Evolutionary conservation across 2,888 invertebrate species (phyloP).

Genomic region (Dichetophora obliterata): DNA sequence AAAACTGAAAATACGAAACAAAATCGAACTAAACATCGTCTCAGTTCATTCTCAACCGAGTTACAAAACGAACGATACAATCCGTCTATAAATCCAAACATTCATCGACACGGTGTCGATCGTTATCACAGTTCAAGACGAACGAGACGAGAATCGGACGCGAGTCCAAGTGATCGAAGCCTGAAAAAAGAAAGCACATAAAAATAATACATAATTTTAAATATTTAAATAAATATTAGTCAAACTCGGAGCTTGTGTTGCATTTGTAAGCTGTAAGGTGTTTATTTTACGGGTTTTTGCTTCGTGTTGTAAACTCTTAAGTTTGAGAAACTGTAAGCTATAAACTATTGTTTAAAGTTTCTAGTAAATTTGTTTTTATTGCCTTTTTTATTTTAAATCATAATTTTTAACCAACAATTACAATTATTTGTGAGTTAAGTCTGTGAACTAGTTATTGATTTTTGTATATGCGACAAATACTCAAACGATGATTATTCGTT

Average conservation of each 20-base stretch:
- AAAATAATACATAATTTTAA: not conserved
- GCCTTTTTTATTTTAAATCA: not conserved
- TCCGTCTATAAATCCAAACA: not conserved
- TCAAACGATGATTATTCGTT: not conserved
- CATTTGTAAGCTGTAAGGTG: not conserved
- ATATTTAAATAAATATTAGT: constrained; percentile 10
- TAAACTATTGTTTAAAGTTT: too few species aligned
- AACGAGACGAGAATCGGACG: not conserved
- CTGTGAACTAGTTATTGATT: not conserved
- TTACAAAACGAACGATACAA: constrained; percentile 13
- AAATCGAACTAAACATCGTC: constrained; percentile 20
- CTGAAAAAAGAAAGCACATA: not conserved
- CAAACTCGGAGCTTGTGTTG: not conserved
- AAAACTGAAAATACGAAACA: not conserved
- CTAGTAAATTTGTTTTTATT: not conserved
- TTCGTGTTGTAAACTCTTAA: too few species aligned
- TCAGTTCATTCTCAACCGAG: constrained; percentile 33
- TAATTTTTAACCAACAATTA: not conserved
- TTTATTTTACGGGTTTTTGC: not conserved
- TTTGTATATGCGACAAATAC: not conserved
- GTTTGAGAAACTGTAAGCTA: not conserved
- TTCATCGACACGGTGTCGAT: constrained; percentile 23
- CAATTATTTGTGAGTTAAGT: not conserved
- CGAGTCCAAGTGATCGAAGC: not conserved
- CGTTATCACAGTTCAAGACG: constrained; percentile 32